phyloP scores from a whole-genome alignment of 2,797 vertebrate genomes.

The Lagocephalus sceleratus region DNA sequence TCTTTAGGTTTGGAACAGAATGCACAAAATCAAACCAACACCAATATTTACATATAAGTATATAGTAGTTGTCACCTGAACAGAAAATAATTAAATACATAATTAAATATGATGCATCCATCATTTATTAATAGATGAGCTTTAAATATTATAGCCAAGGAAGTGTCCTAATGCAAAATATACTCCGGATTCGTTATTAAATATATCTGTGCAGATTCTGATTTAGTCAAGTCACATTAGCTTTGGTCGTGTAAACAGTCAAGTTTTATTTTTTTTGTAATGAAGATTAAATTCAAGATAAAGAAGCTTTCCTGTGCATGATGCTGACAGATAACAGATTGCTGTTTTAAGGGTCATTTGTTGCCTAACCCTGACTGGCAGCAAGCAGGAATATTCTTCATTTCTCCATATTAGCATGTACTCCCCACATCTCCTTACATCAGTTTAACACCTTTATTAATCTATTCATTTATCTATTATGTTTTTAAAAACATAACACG shows the following conservation, averaged over 20 bases:
- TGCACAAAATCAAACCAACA: no score
- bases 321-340: constrained; percentile 27
- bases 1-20: no score
- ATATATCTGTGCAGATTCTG: no score
- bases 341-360: constrained; percentile 14
- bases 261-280: no score
- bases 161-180: no score
- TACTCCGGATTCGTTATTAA: no score
- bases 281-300: neutral
- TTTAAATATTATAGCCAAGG: no score
- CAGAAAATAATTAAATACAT: no score
- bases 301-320: constrained; percentile 23
- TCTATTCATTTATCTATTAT: neutral
- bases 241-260: neutral
- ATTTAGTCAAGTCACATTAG: neutral
- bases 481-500: neutral
- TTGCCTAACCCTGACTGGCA: constrained; percentile 19
- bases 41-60: no score
- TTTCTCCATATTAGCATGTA: constrained; percentile 52
- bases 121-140: no score
- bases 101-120: no score
- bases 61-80: no score
- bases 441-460: neutral
- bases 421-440: constrained; percentile 37
- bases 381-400: constrained; percentile 18